Conservation (phyloP, 2,113 vertebrate genomes). For the Dolichotis patagonum region DNA sequence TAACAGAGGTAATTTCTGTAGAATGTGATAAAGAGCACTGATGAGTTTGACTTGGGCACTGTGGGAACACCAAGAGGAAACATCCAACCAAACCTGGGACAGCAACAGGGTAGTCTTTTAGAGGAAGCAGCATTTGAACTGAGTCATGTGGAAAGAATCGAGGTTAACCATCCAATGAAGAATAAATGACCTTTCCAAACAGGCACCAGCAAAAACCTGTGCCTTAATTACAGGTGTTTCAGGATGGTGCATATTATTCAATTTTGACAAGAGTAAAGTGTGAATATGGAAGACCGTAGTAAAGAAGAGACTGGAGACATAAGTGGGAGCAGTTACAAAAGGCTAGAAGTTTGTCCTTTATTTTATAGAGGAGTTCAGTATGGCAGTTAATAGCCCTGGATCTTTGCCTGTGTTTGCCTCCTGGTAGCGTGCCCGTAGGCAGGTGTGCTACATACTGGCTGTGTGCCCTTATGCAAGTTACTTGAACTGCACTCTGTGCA, state of each 20-base stretch:
- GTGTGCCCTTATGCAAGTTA: background rate
- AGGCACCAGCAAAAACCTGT: background rate
- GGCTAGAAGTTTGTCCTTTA: background rate
- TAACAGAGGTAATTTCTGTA: slow-evolving; percentile 25
- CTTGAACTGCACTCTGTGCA: background rate
- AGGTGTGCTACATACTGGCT: background rate
- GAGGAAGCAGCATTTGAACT: background rate
- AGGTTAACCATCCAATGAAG: slow-evolving; percentile 3
- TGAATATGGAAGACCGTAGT: background rate
- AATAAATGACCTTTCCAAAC: background rate
- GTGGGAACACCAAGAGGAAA: background rate
- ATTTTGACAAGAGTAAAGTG: background rate
- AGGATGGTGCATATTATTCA: background rate
- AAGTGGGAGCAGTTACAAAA: background rate
- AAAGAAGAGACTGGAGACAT: background rate
- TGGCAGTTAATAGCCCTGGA: background rate
- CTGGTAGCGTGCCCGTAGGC: background rate
- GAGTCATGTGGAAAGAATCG: slow-evolving; percentile 16
- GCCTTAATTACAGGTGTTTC: background rate
- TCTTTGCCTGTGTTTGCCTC: background rate
- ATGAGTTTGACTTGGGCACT: background rate
- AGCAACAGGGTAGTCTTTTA: background rate
- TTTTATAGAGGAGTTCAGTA: background rate
- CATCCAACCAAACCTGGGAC: background rate
- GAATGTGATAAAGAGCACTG: slow-evolving; percentile 24